These are phyloP conservation scores for Esox lucius DNA, from an alignment of 2,797 vertebrate genomes.

Conservation along the genomic window DNA sequence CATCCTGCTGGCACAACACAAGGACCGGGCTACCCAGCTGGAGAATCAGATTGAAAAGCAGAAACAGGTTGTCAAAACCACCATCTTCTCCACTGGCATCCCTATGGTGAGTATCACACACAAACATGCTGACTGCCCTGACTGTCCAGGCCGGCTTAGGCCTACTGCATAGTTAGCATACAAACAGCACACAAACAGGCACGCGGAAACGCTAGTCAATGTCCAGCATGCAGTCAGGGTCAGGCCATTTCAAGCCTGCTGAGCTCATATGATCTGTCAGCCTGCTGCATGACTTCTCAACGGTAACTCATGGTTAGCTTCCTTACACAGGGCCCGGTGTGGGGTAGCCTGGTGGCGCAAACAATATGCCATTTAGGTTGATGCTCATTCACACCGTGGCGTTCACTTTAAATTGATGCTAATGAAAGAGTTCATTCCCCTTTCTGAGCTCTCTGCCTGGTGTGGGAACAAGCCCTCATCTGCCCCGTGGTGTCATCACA, in stretches of 20 bases:
- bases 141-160: neutral
- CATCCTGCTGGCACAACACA: slow-evolving; percentile 92
- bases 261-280: slow-evolving; percentile 18
- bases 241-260: neutral
- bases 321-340: slow-evolving; percentile 18
- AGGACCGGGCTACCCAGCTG: slow-evolving; percentile 87
- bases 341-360: slow-evolving; percentile 11
- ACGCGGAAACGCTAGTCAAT: neutral
- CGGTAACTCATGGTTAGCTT: slow-evolving; percentile 24
- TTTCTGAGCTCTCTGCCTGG: slow-evolving; percentile 16
- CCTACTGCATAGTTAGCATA: neutral
- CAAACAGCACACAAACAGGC: neutral
- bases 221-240: neutral
- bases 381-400: slow-evolving; percentile 24
- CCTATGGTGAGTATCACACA: slow-evolving; percentile 83
- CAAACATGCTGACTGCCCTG: neutral
- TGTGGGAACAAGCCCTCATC: slow-evolving; percentile 44
- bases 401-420: slow-evolving; percentile 37
- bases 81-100: slow-evolving; percentile 94
- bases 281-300: slow-evolving; percentile 3
- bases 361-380: neutral
- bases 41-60: slow-evolving; percentile 92
- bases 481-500: slow-evolving; percentile 54
- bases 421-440: slow-evolving; percentile 14
- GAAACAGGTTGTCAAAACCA: slow-evolving; percentile 85